Evolutionary conservation across 2,888 invertebrate species (phyloP).

Genomic region (Acleris laterana): DNA sequence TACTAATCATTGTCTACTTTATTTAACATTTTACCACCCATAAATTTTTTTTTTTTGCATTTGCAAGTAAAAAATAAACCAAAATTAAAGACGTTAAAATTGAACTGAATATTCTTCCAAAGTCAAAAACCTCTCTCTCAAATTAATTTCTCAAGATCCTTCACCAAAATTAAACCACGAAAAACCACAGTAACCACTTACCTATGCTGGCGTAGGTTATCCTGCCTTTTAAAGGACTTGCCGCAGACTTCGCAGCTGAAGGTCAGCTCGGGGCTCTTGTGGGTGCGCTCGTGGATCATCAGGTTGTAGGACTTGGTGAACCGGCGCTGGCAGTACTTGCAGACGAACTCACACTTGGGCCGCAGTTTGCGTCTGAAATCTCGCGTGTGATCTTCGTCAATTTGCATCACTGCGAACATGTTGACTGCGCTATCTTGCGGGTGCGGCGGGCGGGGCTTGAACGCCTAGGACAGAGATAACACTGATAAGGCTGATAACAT

Average conservation of each 20-base stretch:
- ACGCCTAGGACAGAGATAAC: constrained; percentile 72
- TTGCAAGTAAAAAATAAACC: too few relatives aligned
- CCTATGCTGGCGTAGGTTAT: constrained; percentile 97
- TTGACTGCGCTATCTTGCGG: constrained; percentile 83
- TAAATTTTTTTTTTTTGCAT: too few relatives aligned
- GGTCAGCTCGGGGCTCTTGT: constrained; percentile 97
- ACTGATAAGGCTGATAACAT: constrained; percentile 48
- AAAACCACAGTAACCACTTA: constrained; percentile 64
- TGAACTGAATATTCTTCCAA: too few relatives aligned
- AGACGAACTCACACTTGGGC: constrained; percentile 98
- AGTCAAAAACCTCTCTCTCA: too few relatives aligned
- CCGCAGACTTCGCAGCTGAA: constrained; percentile 99
- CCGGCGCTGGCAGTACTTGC: constrained; percentile 98
- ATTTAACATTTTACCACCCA: too few relatives aligned
- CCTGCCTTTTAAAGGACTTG: constrained; percentile 98
- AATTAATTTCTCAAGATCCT: too few relatives aligned
- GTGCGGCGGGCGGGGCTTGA: constrained; percentile 80
- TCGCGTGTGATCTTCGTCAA: constrained; percentile 93
- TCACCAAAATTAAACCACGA: too few relatives aligned
- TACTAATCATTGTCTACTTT: too few relatives aligned
- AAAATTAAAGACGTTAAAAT: too few relatives aligned
- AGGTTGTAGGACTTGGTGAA: constrained; percentile 99
- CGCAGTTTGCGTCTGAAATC: constrained; percentile 95
- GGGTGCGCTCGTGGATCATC: constrained; percentile 99
- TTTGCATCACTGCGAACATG: constrained; percentile 96